phyloP scores from a whole-genome alignment of 1,140 invertebrate species.

The Schlechtendalia chinensis region DNA sequence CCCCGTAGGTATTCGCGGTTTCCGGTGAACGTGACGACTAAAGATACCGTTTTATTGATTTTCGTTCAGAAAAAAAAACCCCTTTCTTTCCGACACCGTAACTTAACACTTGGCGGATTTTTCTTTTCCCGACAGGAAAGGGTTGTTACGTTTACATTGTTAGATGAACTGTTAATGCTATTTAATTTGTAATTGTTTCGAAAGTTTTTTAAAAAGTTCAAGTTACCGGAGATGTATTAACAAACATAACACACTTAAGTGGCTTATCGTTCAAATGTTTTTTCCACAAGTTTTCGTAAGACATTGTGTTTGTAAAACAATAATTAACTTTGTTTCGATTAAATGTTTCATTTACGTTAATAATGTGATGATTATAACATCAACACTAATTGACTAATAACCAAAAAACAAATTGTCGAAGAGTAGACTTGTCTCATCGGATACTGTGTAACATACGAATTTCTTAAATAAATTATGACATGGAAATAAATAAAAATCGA shows the following conservation, averaged over 20 bases:
- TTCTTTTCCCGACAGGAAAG: not conserved
- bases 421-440: too few species aligned
- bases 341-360: too few species aligned
- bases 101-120: not conserved
- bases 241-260: conserved; percentile 9
- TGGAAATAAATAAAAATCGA: too few species aligned
- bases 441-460: too few species aligned
- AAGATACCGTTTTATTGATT: not conserved
- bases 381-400: too few species aligned
- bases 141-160: conserved; percentile 27
- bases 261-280: not conserved
- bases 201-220: not conserved
- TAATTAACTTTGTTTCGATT: not conserved
- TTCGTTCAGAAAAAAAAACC: not conserved
- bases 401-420: too few species aligned
- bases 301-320: not conserved
- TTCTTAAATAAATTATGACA: too few species aligned
- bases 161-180: conserved; percentile 25
- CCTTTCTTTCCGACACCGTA: not conserved
- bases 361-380: too few species aligned
- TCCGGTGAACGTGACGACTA: too few species aligned
- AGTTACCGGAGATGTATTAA: not conserved
- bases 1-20: too few species aligned
- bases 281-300: not conserved
- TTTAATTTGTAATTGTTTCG: conserved; percentile 24